Percentiles rank a stretch among this genome's conserved stretches.
Conservation (phyloP, 2,888 invertebrate species). For the Sphinx pinastri region DNA sequence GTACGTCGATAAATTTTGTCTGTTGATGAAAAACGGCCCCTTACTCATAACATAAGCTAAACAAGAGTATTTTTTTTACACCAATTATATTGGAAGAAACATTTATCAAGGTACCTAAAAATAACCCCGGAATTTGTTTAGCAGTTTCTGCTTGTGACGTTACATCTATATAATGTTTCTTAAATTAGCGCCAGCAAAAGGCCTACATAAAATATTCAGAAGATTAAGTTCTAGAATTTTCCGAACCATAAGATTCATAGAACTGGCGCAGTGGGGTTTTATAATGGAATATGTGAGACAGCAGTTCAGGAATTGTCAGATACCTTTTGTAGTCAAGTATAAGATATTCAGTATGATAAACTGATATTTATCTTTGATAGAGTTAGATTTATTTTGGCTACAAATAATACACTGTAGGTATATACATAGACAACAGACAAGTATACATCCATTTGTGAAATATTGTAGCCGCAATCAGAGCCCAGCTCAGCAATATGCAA, state of each 20-base stretch:
- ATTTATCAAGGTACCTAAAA: background rate
- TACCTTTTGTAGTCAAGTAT: background rate
- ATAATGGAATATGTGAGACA: slow-evolving; percentile 50
- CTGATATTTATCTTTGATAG: background rate
- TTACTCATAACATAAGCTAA: too few species aligned
- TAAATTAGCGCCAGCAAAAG: slow-evolving; percentile 37
- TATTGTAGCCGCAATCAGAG: too few species aligned
- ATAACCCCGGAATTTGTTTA: background rate
- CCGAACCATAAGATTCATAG: slow-evolving; percentile 45
- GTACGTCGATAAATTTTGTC: too few species aligned
- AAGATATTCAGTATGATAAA: slow-evolving; percentile 1
- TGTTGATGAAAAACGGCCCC: too few species aligned
- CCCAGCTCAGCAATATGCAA: too few species aligned
- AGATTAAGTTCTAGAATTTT: slow-evolving; percentile 51
- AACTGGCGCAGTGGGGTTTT: slow-evolving; percentile 37
- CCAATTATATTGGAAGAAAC: too few species aligned
- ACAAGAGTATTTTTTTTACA: too few species aligned
- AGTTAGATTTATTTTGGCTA: too few species aligned
- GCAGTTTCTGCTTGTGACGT: background rate
- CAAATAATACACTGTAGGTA: too few species aligned
- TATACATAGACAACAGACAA: too few species aligned
- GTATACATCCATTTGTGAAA: too few species aligned
- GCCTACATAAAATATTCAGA: slow-evolving; percentile 43
- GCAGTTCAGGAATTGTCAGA: slow-evolving; percentile 49
- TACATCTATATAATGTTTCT: slow-evolving; percentile 35